Evolutionary conservation across 2,888 invertebrate genomes (phyloP), one percentile per base, ranked within the genome.

Genomic region (Chesias legatella): DNA sequence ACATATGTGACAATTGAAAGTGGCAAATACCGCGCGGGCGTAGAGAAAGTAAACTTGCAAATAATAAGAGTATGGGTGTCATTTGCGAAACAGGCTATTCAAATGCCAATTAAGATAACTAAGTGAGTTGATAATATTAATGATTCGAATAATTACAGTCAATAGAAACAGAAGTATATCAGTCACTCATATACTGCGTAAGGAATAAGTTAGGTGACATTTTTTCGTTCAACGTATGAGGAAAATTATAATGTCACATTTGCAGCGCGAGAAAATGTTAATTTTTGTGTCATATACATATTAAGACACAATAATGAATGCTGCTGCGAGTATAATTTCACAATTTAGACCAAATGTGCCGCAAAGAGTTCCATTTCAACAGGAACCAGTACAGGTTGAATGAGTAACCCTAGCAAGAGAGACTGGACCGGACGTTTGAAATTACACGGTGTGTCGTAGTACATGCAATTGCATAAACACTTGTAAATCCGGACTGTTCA

Each of bases 1-100:
- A 3, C 5, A 5, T 17, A 17, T 17, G 13, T 3, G 3, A 60
- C 53, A 56, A 60, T 54, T 32, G 42, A 51, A 53, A 37, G 43
- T 65, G 59, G 63, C 64, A 62, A 68, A 51, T 62, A 58, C 56
- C 51, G 62, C 48, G 51, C 52, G 48, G 56, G 49, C 47, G 46
- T 51, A 49, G 75, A 69, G 79, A 79, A 79, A 79, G 76, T 71
- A 53, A 59, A 56, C 64, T 67, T 63, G 68, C 70, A 67, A 74
- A 73, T 76, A 77, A 73, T 67, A 56, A 60, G 48, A 56, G 47
- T 48, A 73, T 76, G 57, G 74, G 73, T 63, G 67, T 60, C 53
- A 64, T 63, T 71, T 66, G 66, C 71, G 59, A 76, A 73, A 65
- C 56, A 47, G 58, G 72, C 68, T 67, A 71, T 66, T 61, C 63